A percentile compares a stretch with the other conserved stretches of the same genome.
These are phyloP conservation scores for Decapterus maruadsi DNA, from an alignment of 2,797 vertebrate genomes.

Conservation along the genomic window DNA sequence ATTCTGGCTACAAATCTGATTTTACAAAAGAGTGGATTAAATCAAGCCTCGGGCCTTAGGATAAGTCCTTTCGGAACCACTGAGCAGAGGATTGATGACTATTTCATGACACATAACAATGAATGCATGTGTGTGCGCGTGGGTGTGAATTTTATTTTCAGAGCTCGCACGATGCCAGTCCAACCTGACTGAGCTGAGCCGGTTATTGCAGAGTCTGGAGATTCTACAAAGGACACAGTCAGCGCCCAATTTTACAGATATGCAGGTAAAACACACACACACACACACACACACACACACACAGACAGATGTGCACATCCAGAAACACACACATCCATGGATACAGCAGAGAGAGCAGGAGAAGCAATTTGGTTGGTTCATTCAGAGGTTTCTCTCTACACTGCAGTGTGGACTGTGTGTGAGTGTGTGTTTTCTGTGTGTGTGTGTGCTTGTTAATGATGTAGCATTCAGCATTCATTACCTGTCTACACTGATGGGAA, in stretches of 20 bases:
- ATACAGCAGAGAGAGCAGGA: constrained; percentile 1
- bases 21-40: constrained; percentile 45
- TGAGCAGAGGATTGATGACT: constrained; percentile 32
- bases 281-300: background rate
- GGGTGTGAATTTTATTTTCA: constrained; percentile 74
- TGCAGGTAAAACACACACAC: constrained; percentile 90
- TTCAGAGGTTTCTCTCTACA: constrained; percentile 11
- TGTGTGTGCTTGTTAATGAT: constrained; percentile 21
- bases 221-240: constrained; percentile 99
- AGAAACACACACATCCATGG: background rate
- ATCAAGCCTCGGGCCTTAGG: constrained; percentile 16
- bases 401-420: constrained; percentile 1
- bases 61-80: constrained; percentile 19
- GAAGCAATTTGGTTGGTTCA: background rate
- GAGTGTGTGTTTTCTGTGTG: background rate
- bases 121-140: constrained; percentile 32
- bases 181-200: constrained; percentile 95
- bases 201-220: constrained; percentile 97
- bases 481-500: constrained; percentile 11
- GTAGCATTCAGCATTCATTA: constrained; percentile 28
- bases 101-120: constrained; percentile 30
- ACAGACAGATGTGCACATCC: background rate
- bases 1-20: constrained; percentile 40
- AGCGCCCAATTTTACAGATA: constrained; percentile 97
- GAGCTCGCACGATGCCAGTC: constrained; percentile 98